Percentiles rank a stretch among this genome's conserved stretches.
Evolutionary conservation across 1,140 invertebrate species (phyloP).

Genomic region (Hyposmocoma kahamanoa): DNA sequence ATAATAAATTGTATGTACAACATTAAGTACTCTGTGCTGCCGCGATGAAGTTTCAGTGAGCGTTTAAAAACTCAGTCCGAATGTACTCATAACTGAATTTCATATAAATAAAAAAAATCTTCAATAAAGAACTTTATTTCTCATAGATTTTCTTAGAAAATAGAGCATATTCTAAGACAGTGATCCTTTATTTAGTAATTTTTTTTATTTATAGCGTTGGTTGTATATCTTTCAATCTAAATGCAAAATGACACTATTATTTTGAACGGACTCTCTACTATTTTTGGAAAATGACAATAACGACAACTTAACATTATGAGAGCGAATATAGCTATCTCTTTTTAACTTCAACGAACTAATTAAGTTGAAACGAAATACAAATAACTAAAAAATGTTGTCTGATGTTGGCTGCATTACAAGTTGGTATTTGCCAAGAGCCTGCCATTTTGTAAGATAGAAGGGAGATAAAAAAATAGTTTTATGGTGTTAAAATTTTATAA

Average conservation of each 20-base stretch:
- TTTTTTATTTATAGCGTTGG: too few relatives aligned
- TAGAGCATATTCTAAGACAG: too few relatives aligned
- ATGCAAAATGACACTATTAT: constrained; percentile 3
- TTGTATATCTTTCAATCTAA: too few relatives aligned
- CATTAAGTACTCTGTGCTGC: too few relatives aligned
- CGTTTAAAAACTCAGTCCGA: too few relatives aligned
- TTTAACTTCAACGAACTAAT: constrained; percentile 10
- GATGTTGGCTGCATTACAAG: constrained; percentile 51
- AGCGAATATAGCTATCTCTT: constrained; percentile 22
- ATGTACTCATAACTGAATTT: too few relatives aligned
- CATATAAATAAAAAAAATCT: too few relatives aligned
- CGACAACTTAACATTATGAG: constrained; percentile 33
- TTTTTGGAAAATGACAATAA: constrained; percentile 52
- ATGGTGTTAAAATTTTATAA: constrained; percentile 71
- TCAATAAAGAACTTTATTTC: too few relatives aligned
- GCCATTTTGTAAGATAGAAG: constrained; percentile 73
- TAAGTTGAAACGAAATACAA: constrained; percentile 30
- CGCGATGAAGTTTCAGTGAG: too few relatives aligned
- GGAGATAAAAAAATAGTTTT: constrained; percentile 74
- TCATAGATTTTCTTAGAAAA: too few relatives aligned
- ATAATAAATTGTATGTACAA: too few relatives aligned
- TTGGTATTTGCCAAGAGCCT: constrained; percentile 71
- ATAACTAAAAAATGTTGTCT: constrained; percentile 20
- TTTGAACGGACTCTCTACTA: constrained; percentile 28
- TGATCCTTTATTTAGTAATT: too few relatives aligned